These are phyloP conservation scores for Bombus picipes DNA, from an alignment of 1,140 invertebrate species.

Conservation along the genomic window DNA sequence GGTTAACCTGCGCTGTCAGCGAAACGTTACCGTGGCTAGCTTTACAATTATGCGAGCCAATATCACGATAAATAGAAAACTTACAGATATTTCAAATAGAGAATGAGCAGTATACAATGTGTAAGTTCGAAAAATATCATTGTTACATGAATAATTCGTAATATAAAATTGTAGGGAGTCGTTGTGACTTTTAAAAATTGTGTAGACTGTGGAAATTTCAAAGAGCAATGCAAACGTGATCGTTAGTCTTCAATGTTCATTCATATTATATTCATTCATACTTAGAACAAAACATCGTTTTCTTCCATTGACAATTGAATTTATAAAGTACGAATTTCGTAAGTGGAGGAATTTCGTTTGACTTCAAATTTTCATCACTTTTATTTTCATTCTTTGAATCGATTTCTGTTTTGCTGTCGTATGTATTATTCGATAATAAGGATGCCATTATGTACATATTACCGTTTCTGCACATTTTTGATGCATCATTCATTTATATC, in stretches of 20 bases:
- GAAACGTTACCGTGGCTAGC: constrained; percentile 49
- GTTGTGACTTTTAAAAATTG: background rate
- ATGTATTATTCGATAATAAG: background rate
- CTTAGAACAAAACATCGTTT: too few relatives aligned
- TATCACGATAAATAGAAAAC: constrained; percentile 37
- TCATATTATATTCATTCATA: background rate
- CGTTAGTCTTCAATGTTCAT: background rate
- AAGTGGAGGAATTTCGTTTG: background rate
- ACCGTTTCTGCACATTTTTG: background rate
- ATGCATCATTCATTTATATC: background rate
- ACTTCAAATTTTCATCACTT: background rate
- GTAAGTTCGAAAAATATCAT: background rate
- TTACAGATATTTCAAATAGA: constrained; percentile 15
- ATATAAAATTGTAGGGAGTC: background rate
- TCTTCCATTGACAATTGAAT: background rate
- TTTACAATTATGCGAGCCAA: constrained; percentile 63
- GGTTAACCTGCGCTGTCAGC: constrained; percentile 50
- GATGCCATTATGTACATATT: background rate
- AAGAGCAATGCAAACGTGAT: background rate
- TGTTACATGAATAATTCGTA: background rate
- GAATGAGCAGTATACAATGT: background rate
- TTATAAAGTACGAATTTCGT: background rate
- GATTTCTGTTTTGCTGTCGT: background rate
- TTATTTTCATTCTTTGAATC: background rate
- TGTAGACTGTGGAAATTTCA: too few relatives aligned